A percentile compares a stretch with the other conserved stretches of the same genome.
phyloP scores from a whole-genome alignment of 2,888 invertebrate genomes.

The Epirrhoe alternata region DNA sequence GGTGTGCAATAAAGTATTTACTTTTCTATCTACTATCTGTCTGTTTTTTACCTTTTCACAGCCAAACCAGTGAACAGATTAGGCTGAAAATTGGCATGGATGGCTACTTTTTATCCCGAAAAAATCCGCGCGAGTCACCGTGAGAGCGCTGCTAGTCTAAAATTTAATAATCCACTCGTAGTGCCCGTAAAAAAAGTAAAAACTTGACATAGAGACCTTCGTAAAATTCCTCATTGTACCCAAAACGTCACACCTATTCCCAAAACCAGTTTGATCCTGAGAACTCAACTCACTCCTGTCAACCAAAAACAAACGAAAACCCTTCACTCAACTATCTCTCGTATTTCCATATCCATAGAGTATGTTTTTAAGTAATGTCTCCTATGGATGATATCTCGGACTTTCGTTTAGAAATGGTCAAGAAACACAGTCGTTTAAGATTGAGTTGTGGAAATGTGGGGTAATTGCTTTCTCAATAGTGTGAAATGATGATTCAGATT shows the following conservation, averaged over 20 bases:
- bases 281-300: constrained; percentile 36
- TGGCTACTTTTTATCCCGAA: too few species aligned
- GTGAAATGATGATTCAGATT: background rate
- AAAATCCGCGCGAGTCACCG: too few species aligned
- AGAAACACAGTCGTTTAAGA: constrained; percentile 36
- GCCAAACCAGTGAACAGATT: too few species aligned
- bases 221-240: background rate
- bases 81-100: too few species aligned
- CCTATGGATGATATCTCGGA: constrained; percentile 32
- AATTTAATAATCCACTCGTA: too few species aligned
- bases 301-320: constrained; percentile 8
- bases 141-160: too few species aligned
- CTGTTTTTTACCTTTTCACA: too few species aligned
- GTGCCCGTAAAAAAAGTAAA: background rate
- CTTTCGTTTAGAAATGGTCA: constrained; percentile 42
- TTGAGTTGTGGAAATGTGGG: constrained; percentile 24
- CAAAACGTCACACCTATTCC: constrained; percentile 14
- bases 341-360: constrained; percentile 4
- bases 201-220: background rate
- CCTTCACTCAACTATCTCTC: background rate
- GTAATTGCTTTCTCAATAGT: constrained; percentile 12
- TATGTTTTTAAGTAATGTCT: background rate
- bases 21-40: too few species aligned
- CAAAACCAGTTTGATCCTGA: constrained; percentile 22
- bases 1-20: too few species aligned